These are phyloP conservation scores for Chloroceryle aenea DNA, from an alignment of 2,113 vertebrate species.

Conservation along the genomic window DNA sequence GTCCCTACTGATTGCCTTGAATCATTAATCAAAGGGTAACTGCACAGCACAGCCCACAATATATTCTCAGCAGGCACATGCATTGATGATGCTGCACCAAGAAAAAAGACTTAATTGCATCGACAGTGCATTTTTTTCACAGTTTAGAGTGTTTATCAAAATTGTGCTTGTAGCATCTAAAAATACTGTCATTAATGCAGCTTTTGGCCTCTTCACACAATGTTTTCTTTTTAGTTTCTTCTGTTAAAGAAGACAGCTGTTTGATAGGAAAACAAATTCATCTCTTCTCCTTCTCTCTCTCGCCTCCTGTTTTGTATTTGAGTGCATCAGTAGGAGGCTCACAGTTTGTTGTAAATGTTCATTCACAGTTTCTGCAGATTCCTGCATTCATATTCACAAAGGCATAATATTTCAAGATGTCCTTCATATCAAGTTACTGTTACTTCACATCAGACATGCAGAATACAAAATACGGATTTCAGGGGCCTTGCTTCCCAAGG, in stretches of 20 bases:
- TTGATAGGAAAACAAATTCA: conserved; percentile 66
- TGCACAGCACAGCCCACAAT: neutral
- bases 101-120: conserved; percentile 53
- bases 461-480: neutral
- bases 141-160: conserved; percentile 59
- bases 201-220: conserved; percentile 44
- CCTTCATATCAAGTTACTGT: conserved; percentile 1
- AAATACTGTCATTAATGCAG: conserved; percentile 70
- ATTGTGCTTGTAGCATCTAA: conserved; percentile 66
- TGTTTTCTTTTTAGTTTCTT: conserved; percentile 55
- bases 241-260: conserved; percentile 66
- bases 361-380: conserved; percentile 66
- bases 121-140: conserved; percentile 34
- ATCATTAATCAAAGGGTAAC: conserved; percentile 54
- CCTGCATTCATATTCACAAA: conserved; percentile 51
- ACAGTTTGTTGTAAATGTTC: conserved; percentile 68
- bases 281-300: conserved; percentile 49
- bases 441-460: neutral
- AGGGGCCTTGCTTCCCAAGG: neutral
- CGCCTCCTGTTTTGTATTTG: conserved; percentile 56
- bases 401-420: conserved; percentile 61
- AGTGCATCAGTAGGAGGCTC: conserved; percentile 50
- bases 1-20: conserved; percentile 35
- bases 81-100: conserved; percentile 38
- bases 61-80: conserved; percentile 21